phyloP scores from a whole-genome alignment of 2,797 vertebrate genomes.

The Myotis planiceps region DNA sequence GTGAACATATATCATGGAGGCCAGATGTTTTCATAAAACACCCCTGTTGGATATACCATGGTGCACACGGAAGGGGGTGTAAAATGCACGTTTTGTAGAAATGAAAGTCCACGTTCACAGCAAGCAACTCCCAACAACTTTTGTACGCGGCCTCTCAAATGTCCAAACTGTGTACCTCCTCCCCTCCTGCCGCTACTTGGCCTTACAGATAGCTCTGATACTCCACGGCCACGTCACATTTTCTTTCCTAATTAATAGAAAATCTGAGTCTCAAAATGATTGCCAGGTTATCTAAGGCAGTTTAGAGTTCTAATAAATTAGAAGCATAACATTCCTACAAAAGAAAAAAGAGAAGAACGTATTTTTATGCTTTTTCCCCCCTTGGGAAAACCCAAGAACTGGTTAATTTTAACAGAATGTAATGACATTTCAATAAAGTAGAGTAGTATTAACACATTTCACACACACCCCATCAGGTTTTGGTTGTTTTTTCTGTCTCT shows the following conservation, averaged over 20 bases:
- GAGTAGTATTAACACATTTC: background rate
- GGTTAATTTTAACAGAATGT: background rate
- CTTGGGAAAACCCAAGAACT: background rate
- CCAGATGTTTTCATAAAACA: background rate
- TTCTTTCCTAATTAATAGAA: background rate
- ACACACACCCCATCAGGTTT: background rate
- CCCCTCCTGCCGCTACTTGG: background rate
- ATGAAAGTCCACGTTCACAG: background rate
- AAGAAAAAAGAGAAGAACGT: background rate
- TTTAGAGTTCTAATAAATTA: background rate
- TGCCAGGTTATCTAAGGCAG: background rate
- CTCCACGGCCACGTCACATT: background rate
- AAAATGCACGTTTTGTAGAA: background rate
- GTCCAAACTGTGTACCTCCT: rapidly evolving
- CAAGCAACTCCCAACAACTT: background rate
- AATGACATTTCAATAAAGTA: background rate
- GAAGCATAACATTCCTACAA: background rate
- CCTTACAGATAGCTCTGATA: background rate
- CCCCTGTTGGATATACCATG: background rate
- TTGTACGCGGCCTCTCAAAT: background rate
- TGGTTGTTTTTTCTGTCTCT: background rate
- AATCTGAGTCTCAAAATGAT: background rate
- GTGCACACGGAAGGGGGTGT: background rate
- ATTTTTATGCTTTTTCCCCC: background rate
- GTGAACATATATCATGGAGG: background rate